Evolutionary conservation across 2,797 vertebrate genomes (phyloP), one percentile per base, ranked within the genome.

Genomic region (Petrocephalus sullivani): DNA sequence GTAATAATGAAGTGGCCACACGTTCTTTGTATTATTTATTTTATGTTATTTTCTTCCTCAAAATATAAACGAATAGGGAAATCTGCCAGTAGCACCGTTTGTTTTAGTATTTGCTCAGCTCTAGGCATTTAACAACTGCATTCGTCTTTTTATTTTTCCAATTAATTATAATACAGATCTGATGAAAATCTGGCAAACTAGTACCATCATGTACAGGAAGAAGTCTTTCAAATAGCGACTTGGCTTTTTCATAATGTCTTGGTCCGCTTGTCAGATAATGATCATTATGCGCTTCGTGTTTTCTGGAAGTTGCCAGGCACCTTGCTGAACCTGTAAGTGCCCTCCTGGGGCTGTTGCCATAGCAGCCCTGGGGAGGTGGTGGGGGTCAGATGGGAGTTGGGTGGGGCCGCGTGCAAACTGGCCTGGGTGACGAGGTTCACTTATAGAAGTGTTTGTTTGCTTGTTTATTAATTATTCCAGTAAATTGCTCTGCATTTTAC

Each of bases 291-390:
- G 87, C 90, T 90, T 90, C 82, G 85, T 89, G 87, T 89, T 89
- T 90, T 89, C 87, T 91, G 88, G 87, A 87, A 61, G 91, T 90
- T 91, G 90, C 90, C 89, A 90, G 78, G 90, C 88, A 89, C 67
- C 78, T 88, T 90, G 78, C 87, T 83, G 88, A 89, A 91, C 90
- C 92, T 92, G 91, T 90, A 91, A 88, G 89, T 86, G 86, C 81
- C 85, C 91, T 90, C 91, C 89, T 88, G 91, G 92, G 92, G 90
- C 86, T 33, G 93, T 93, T 91, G 90, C 91, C 91, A 92, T 92
- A 91, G 90, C 89, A 89, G 89, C 89, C 86, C 90, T 81, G 88
- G 71, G 51, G 89, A 89, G 89, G 83, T 89, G 51, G 60, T 83
- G 75, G 87, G 87, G 91, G 90, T 93, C 91, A 91, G 86, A 84